Percentiles rank a stretch among this genome's conserved stretches.
Conservation (phyloP, 1,140 invertebrate species). For the Thaumatotibia leucotreta region DNA sequence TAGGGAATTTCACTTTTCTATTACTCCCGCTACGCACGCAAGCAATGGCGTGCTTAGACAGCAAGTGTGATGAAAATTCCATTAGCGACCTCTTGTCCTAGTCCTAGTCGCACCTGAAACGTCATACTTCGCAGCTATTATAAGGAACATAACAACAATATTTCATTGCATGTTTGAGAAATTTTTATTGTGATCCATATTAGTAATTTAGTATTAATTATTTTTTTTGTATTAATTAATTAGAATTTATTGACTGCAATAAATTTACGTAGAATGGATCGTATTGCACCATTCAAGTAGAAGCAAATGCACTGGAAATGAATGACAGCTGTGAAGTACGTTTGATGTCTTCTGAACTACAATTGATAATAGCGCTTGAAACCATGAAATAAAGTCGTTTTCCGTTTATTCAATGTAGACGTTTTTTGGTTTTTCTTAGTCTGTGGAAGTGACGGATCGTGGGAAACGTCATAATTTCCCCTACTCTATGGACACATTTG, state of each 20-base stretch:
- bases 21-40: too few relatives aligned
- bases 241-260: background rate
- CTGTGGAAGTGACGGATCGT: conserved; percentile 8
- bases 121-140: too few relatives aligned
- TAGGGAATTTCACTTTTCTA: too few relatives aligned
- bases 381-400: background rate
- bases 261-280: background rate
- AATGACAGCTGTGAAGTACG: background rate
- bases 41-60: too few relatives aligned
- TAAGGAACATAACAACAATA: too few relatives aligned
- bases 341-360: background rate
- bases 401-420: background rate
- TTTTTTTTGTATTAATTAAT: too few relatives aligned
- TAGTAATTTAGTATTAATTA: too few relatives aligned
- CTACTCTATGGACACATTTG: conserved; percentile 11
- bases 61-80: too few relatives aligned
- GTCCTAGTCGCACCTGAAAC: too few relatives aligned
- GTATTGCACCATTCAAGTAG: background rate
- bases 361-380: background rate
- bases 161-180: too few relatives aligned
- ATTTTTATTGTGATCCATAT: too few relatives aligned
- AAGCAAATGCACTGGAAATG: background rate
- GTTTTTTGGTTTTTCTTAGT: background rate
- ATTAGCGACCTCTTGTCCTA: too few relatives aligned
- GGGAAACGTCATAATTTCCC: conserved; percentile 8